Evolutionary conservation across 2,797 vertebrate species (phyloP).

Genomic region (Urocyon cinereoargenteus): DNA sequence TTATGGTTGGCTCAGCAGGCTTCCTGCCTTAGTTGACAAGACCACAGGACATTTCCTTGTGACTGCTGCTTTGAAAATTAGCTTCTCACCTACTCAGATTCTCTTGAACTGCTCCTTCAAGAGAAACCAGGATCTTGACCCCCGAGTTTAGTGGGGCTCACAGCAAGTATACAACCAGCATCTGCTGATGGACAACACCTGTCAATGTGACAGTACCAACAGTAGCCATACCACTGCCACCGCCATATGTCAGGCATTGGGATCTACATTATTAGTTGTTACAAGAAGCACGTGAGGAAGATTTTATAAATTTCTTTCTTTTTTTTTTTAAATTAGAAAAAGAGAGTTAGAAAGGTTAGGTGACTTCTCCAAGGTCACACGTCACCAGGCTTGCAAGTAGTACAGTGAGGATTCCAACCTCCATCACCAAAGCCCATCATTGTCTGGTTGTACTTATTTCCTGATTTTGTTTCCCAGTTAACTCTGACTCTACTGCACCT

Average conservation of each 20-base stretch:
- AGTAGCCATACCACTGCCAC: accelerated
- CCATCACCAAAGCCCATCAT: background rate
- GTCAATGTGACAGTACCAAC: background rate
- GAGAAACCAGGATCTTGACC: background rate
- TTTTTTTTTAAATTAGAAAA: background rate
- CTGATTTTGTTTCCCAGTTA: background rate
- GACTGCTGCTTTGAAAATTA: background rate
- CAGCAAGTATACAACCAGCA: background rate
- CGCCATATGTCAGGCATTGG: background rate
- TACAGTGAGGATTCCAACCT: background rate
- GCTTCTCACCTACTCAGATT: background rate
- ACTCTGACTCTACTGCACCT: background rate
- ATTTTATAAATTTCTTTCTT: background rate
- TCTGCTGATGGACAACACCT: background rate
- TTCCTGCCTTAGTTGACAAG: background rate
- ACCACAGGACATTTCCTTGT: background rate
- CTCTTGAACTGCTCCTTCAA: background rate
- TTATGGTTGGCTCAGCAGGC: background rate
- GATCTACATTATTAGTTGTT: background rate
- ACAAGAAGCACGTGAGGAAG: background rate
- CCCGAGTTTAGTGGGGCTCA: background rate
- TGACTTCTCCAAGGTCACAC: background rate
- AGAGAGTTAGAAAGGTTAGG: background rate
- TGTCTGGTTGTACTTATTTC: background rate
- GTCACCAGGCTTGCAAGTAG: background rate